phyloP scores from a whole-genome alignment of 2,888 invertebrate genomes.

The Caenorhabditis sp. region DNA sequence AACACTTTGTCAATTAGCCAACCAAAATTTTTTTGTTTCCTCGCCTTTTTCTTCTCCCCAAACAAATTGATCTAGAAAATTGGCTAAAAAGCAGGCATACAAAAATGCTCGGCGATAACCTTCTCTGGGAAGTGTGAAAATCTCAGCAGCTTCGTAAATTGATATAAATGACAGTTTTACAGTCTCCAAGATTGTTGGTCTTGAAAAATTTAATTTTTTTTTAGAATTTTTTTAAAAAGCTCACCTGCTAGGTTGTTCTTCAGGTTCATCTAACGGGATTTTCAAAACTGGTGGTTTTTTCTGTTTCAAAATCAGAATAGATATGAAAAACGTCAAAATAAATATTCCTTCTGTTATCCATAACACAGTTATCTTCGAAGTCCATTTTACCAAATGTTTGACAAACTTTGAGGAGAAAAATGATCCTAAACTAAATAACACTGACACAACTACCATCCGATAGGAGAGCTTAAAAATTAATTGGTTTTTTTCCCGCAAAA shows the following conservation, averaged over 20 bases:
- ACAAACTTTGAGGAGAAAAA: slow-evolving; percentile 53
- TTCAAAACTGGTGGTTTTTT: slow-evolving; percentile 20
- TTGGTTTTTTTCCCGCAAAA: background rate
- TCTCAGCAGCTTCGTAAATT: slow-evolving; percentile 51
- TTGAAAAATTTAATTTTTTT: slow-evolving; percentile 6
- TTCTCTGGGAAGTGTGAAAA: slow-evolving; percentile 48
- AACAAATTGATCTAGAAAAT: slow-evolving; percentile 64
- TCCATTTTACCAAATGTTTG: slow-evolving; percentile 43
- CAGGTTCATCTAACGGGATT: background rate
- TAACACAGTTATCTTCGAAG: slow-evolving; percentile 43
- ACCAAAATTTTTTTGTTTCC: slow-evolving; percentile 5
- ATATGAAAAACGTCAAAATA: slow-evolving; percentile 20
- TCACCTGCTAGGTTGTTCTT: background rate
- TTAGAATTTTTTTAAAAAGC: background rate
- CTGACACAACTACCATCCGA: slow-evolving; percentile 65
- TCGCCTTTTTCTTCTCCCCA: slow-evolving; percentile 66
- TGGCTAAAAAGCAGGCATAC: slow-evolving; percentile 59
- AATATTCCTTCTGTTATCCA: slow-evolving; percentile 47
- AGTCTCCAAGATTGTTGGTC: slow-evolving; percentile 27
- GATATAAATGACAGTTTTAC: slow-evolving; percentile 51
- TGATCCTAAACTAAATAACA: slow-evolving; percentile 60
- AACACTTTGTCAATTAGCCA: no score
- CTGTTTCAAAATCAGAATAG: slow-evolving; percentile 22
- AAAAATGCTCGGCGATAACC: slow-evolving; percentile 55
- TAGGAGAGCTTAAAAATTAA: slow-evolving; percentile 56